Evolutionary conservation across 1,140 invertebrate species (phyloP), one percentile per base, ranked within the genome.

Genomic region (Danaus plexippus): DNA sequence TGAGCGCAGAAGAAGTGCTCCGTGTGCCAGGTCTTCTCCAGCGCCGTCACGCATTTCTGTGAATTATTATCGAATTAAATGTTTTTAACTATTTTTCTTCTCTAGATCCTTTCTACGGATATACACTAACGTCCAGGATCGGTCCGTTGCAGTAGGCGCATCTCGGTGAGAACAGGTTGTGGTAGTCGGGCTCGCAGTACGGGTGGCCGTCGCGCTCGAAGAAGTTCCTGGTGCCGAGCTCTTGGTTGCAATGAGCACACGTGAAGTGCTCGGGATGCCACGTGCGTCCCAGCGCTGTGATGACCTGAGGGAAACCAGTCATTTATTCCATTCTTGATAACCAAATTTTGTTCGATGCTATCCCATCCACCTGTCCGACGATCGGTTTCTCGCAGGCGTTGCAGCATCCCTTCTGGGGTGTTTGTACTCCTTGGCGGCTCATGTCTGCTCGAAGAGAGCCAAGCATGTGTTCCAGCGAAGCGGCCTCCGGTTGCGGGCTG

Each of bases 201-300:
- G 98, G 97, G 68, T 93, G 92, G 45, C 96, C 96, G 64, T 98
- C 97, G 49, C 98, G 90, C 85, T 99, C 98, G 82, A 99, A 99
- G 91, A 99, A 99, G 88, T 98, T 99, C 71, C 96, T 92, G 45
- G 98, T 98, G 11, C 98, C 98, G 63, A 99, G 87, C 84, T 98
- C 96, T 73, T 97, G 94, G 57, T 94, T 95, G 90, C 98, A 99
- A 78, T 99, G 97, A 54, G 94, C 94, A 89, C 98, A 99, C 5
- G 93, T 95, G 87, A 99, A 99, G 84, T 99, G 98, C 88, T 99
- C 98, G 9, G 98, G 97, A 87, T 99, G 98, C 97, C 97, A 99
- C n/a, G 97, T 98, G 86, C 97, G 96, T 22, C 98, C 98, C 66
- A 99, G 77, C 1, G 98, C 98, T 41, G 97, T 98, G 67, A 98